Base-by-base conservation (phyloP, 2,113 vertebrate species). In the Todiramphus saurophagus region DNA sequence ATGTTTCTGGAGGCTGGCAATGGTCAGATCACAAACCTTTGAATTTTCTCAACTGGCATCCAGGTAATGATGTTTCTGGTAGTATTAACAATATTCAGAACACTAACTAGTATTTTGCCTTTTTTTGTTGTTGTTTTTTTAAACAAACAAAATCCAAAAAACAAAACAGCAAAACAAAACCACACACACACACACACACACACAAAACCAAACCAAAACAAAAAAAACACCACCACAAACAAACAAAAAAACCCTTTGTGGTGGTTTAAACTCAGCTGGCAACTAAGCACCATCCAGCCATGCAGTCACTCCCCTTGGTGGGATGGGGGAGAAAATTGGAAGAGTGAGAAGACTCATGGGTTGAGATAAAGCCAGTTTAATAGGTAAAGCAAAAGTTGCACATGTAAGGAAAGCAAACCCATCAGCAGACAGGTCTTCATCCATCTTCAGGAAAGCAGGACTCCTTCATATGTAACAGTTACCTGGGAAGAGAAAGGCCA, bases 1-100 rank as follows among this genome's bases (percentile, higher is more conserved):
- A 99, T 14, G 75, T 96, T 78, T 97, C 98, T 93, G 98, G 98
- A 82, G 99, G 99, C 33, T 99, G 99, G 99, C 99, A 99, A 97
- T 99, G 99, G 99, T 99, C 99, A 19, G 99, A 99, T 64, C 98
- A 99, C 83, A 98, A 97, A 17, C 98, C 99, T 23, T 94, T 99
- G 70, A 97, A 96, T 64, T 97, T 99, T 94, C 83, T 99, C 79
- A 99, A 97, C 93, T 99, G 99, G 99, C 97, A 98, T 94, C 66
- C 97, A 98, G 99, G 99, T 99, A 98, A 96, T 72, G 66, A 12
- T 73, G 41, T 89, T 96, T 94, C 50, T 44, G 63, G 3, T 83
- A n/a, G 5, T 68, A 33, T 33, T 41, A 68, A 60, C 8, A 50
- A 11, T 43, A 63, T 60, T 87, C 28, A 43, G 20, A 64, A 31